phyloP scores from a whole-genome alignment of 1,140 invertebrate species.

The Heliconius melpomene region DNA sequence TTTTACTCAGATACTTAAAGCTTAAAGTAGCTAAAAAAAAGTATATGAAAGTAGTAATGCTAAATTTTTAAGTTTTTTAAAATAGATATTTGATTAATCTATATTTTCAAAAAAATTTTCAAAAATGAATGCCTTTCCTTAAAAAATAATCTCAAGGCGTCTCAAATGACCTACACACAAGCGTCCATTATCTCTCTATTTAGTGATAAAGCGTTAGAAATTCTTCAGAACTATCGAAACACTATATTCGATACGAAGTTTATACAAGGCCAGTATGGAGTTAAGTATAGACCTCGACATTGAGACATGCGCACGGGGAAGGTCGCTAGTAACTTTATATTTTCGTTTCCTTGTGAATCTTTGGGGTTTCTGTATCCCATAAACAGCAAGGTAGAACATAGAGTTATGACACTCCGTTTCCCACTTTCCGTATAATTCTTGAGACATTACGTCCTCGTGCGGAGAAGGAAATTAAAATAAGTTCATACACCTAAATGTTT shows the following conservation, averaged over 20 bases:
- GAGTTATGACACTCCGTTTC: neutral
- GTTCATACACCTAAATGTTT: too few relatives aligned
- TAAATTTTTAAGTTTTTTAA: too few relatives aligned
- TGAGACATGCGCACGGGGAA: neutral
- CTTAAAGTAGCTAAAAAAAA: too few relatives aligned
- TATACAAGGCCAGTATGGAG: constrained; percentile 4
- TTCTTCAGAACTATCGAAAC: neutral
- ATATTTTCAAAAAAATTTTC: neutral
- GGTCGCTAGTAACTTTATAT: constrained; percentile 4
- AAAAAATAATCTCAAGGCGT: neutral
- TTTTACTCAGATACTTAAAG: too few relatives aligned
- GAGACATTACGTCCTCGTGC: too few relatives aligned
- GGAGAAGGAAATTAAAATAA: too few relatives aligned
- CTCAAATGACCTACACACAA: neutral
- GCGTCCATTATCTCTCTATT: neutral
- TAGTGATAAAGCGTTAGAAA: neutral
- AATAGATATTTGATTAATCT: neutral
- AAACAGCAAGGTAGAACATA: neutral
- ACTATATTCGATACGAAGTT: neutral
- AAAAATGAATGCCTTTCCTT: too few relatives aligned
- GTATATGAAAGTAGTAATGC: too few relatives aligned
- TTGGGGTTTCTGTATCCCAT: neutral
- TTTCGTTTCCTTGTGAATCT: too few relatives aligned
- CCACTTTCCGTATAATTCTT: neutral
- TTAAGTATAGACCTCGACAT: constrained; percentile 6